Conservation (phyloP, 2,888 invertebrate genomes). For the Habroteleia sp. region DNA sequence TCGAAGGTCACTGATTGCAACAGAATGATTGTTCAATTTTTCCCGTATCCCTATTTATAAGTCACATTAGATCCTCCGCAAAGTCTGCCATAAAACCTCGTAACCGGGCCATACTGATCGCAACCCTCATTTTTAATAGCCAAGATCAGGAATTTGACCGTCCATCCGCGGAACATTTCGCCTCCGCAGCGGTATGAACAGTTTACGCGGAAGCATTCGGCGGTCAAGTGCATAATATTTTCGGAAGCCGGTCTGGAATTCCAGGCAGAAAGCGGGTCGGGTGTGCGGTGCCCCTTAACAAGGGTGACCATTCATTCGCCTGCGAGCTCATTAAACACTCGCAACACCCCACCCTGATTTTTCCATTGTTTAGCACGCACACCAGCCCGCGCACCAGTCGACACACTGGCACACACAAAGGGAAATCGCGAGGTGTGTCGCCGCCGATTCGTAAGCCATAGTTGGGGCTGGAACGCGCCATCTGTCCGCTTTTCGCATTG, state of each 20-base stretch:
- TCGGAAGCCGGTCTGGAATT: conserved; percentile 34
- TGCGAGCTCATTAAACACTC: conserved; percentile 80
- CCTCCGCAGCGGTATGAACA: conserved; percentile 3
- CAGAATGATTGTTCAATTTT: no score
- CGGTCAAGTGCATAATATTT: conserved; percentile 52
- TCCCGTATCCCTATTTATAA: no score
- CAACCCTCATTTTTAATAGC: no score
- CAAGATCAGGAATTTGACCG: no score
- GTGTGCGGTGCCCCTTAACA: conserved; percentile 62
- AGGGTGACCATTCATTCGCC: conserved; percentile 66
- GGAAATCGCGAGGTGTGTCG: conserved; percentile 62
- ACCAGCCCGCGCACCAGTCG: conserved; percentile 40
- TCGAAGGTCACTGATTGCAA: no score
- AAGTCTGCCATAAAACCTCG: no score
- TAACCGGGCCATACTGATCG: no score
- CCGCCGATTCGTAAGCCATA: conserved; percentile 57
- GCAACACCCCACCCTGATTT: conserved; percentile 78
- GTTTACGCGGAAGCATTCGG: conserved; percentile 31
- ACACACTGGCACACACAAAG: conserved; percentile 24
- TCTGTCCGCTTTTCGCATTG: conserved; percentile 74
- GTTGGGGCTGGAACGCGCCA: conserved; percentile 73
- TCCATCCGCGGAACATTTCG: neutral
- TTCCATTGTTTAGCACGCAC: conserved; percentile 76
- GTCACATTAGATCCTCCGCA: no score
- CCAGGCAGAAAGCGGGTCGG: conserved; percentile 35